phyloP scores from a whole-genome alignment of 2,888 invertebrate genomes.

The Hetaerina titia region DNA sequence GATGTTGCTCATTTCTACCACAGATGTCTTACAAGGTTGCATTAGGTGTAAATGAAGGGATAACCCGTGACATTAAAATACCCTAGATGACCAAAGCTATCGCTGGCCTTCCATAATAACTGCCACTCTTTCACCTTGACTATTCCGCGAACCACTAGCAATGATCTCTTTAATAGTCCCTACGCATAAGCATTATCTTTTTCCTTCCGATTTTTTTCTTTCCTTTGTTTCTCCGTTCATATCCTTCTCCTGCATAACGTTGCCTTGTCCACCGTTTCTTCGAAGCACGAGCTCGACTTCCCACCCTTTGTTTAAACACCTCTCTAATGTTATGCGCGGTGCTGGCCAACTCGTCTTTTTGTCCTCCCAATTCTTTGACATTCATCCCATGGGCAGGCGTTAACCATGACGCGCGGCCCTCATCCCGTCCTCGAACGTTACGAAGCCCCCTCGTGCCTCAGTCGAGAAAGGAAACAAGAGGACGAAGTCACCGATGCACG shows the following conservation, averaged over 20 bases:
- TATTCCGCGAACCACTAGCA: not conserved
- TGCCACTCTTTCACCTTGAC: too few species aligned
- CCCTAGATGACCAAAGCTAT: too few species aligned
- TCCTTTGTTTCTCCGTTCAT: not conserved
- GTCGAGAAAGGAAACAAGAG: not conserved
- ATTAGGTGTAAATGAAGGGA: too few species aligned
- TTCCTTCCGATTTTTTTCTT: not conserved
- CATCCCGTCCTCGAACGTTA: not conserved
- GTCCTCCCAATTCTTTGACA: slow-evolving; percentile 29
- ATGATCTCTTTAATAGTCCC: not conserved
- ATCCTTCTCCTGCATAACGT: not conserved
- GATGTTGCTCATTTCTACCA: too few species aligned
- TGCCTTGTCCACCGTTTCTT: not conserved
- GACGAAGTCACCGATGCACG: not conserved
- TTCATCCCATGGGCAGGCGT: slow-evolving; percentile 30
- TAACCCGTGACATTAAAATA: too few species aligned
- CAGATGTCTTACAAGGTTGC: too few species aligned
- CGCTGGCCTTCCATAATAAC: too few species aligned
- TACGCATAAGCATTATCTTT: not conserved
- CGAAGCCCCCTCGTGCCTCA: not conserved
- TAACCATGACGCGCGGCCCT: not conserved
- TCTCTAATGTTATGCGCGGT: not conserved
- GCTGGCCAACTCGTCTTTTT: slow-evolving; percentile 16
- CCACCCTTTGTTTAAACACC: not conserved
- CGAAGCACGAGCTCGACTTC: not conserved